Conservation (phyloP, 1,140 invertebrate species). For the Brachionus sp. region DNA sequence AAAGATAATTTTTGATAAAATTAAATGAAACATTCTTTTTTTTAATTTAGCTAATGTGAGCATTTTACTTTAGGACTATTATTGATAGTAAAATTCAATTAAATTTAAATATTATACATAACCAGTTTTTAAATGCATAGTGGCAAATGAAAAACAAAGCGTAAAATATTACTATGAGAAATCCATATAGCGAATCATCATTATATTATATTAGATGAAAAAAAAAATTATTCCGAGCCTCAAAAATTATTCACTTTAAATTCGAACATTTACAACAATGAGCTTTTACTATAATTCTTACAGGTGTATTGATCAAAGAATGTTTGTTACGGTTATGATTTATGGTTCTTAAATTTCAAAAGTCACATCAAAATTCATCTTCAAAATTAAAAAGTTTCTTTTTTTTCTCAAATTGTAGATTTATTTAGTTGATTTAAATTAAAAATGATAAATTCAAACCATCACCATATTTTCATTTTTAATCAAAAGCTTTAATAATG, state of each 20-base stretch:
- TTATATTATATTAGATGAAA: background rate
- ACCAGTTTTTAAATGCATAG: background rate
- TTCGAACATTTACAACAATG: background rate
- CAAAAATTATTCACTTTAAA: too few species aligned
- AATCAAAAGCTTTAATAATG: too few species aligned
- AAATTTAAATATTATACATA: background rate
- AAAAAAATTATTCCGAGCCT: background rate
- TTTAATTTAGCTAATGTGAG: background rate
- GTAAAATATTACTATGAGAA: background rate
- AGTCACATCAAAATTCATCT: background rate
- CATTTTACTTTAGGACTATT: background rate
- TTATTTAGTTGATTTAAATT: too few species aligned
- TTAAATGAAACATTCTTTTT: background rate
- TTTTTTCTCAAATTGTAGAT: too few species aligned
- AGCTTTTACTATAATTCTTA: background rate
- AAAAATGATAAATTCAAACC: too few species aligned
- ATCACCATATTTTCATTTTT: too few species aligned
- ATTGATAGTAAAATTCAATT: conserved; percentile 5
- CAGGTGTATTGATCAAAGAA: background rate
- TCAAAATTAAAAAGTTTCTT: background rate
- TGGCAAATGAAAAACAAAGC: background rate
- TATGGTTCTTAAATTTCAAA: background rate
- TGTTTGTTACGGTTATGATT: background rate
- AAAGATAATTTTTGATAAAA: background rate
- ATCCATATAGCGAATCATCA: background rate